Base-by-base conservation (phyloP, 2,113 vertebrate genomes). In the Mugil cephalus region DNA sequence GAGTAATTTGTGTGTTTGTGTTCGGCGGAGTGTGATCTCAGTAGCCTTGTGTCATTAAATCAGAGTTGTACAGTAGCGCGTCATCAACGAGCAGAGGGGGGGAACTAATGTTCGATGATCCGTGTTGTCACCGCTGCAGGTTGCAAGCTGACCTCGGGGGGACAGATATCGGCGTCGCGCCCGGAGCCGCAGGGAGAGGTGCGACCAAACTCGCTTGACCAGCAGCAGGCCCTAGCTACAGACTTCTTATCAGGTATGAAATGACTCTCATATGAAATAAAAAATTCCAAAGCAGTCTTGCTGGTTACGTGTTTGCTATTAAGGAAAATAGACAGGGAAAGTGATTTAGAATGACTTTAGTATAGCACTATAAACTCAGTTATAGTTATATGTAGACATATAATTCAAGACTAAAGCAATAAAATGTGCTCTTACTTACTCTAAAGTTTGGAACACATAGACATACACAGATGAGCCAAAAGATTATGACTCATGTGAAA, bases 191-290 rank as follows among this genome's bases (percentile, higher is more conserved):
- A 89, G 60, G 88, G 83, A 19, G 90, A 93, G 42, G 89, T 83
- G 61, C 59, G 78, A 11, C 56, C 85, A 8, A 80, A 2, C 60
- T 73, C 71, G 6, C 39, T 64, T 1, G 84, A 92, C 47, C 87
- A 63, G 74, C 85, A 89, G 30, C 90, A 91, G 76, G 86, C 80
- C 71, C 67, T 73, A 21, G 68, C 67, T 1, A 52, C 85, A 50
- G 87, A 92, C 77, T 59, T 91, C 45, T 56, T 91, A 19, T 77
- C 90, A 89, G 93, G 91, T 93, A 85, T 42, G 61, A 59, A 30
- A n/a, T n/a, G n/a, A n/a, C n/a, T n/a, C n/a, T n/a, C n/a, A n/a
- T n/a, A n/a, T n/a, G n/a, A n/a, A n/a, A n/a, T n/a, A n/a, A n/a
- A n/a, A n/a, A n/a, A n/a, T n/a, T n/a, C n/a, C n/a, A n/a, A n/a